phyloP scores from a whole-genome alignment of 1,140 invertebrate genomes.

The Acyrthosiphon pisum region DNA sequence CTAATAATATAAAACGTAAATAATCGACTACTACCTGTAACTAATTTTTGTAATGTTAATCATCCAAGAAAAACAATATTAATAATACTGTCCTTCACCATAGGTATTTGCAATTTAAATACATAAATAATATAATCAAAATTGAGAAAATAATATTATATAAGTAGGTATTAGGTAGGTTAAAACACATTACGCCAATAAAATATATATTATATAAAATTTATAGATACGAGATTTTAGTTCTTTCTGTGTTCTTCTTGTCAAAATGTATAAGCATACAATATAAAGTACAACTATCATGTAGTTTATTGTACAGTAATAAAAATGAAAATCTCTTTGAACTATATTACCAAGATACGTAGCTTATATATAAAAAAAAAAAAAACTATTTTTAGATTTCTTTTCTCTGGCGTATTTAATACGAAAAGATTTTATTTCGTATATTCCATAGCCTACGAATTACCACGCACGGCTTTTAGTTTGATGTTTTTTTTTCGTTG shows the following conservation, averaged over 20 bases:
- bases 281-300: neutral
- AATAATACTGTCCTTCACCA: neutral
- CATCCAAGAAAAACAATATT: neutral
- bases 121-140: neutral
- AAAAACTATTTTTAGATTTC: neutral
- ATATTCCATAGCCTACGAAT: neutral
- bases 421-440: neutral
- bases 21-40: neutral
- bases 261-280: neutral
- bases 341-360: neutral
- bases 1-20: neutral
- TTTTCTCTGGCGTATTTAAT: neutral
- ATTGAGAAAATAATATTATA: neutral
- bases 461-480: neutral
- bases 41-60: neutral
- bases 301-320: neutral
- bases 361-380: neutral
- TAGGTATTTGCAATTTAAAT: neutral
- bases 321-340: neutral
- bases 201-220: neutral
- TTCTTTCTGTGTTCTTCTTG: neutral
- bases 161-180: too few relatives aligned
- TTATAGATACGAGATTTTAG: neutral
- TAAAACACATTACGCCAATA: too few relatives aligned
- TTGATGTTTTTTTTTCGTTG: neutral